A percentile compares a stretch with the other conserved stretches of the same genome.
Evolutionary conservation across 1,140 invertebrate species (phyloP).

Genomic region (Diorhabda elongata): DNA sequence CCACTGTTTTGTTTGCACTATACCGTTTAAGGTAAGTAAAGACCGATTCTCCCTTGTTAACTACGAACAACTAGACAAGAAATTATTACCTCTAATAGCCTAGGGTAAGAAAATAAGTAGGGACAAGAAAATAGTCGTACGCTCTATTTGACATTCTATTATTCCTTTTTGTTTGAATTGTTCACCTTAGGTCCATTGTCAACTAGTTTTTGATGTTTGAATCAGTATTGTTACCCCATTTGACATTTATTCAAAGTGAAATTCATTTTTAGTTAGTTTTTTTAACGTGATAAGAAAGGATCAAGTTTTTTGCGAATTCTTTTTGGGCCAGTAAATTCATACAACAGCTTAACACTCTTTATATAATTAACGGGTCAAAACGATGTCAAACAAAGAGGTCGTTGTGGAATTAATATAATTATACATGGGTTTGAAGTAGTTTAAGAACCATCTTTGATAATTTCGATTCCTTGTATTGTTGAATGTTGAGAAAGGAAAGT

Average conservation of each 20-base stretch:
- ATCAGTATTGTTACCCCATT: slow-evolving; percentile 15
- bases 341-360: neutral
- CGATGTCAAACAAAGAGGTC: no score
- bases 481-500: no score
- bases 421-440: no score
- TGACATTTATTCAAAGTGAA: slow-evolving; percentile 15
- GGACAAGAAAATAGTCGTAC: slow-evolving; percentile 20
- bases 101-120: slow-evolving; percentile 17
- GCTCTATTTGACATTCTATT: slow-evolving; percentile 23
- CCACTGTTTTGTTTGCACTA: slow-evolving; percentile 1
- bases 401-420: no score
- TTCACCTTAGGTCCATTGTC: slow-evolving; percentile 18
- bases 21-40: slow-evolving; percentile 15
- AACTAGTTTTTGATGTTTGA: slow-evolving; percentile 24
- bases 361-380: no score
- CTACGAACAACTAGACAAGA: slow-evolving; percentile 19
- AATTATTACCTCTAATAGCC: slow-evolving; percentile 25
- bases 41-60: slow-evolving; percentile 9
- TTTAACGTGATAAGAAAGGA: neutral
- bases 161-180: slow-evolving; percentile 18
- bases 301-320: neutral
- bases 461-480: no score
- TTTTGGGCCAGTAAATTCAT: neutral
- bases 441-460: no score
- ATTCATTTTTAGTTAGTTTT: slow-evolving; percentile 17